Base-by-base conservation (phyloP, 2,797 vertebrate species). In the Thunnus albacares region DNA sequence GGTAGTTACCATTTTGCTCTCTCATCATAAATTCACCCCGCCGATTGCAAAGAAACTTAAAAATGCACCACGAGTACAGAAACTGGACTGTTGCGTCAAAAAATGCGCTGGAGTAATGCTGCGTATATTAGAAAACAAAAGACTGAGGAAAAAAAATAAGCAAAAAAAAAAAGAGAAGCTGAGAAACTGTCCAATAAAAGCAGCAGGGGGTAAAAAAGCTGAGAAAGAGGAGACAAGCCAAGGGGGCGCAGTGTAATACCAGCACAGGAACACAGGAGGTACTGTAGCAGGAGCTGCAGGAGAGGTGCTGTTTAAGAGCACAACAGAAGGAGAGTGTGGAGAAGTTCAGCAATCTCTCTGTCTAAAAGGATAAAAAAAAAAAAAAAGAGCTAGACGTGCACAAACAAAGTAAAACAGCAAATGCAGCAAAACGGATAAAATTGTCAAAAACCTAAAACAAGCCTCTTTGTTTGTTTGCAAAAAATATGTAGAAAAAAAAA, bases 1-100 rank as follows among this genome's bases (percentile, higher is more conserved):
- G 30, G 89, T 97, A 97, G 94, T 97, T 97, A 97, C 97, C 97
- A 97, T 97, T 94, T 94, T 92, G 94, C 92, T 96, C 94, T 96
- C 94, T 96, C 97, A 97, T 96, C 96, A 96, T 97, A 96, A 96
- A 95, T 90, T 93, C 92, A 91, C 89, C 87, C 87, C 82, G 87
- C 84, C 82, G 90, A 90, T 85, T 86, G 89, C 79, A 90, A 91
- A 90, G 79, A 92, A 91, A 88, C 45, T 75, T 83, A 88, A 89
- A 22, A 90, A 90, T 69, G 81, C 85, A 60, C 77, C 84, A 82
- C 82, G 75, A 79, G 82, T 77, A 83, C 43, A 88, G 63, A 75
- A 66, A 81, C 49, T 87, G 83, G 79, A 80, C 72, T 86, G 87
- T 61, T 85, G 78, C 84, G 60, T 86, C 87, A 43, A 90, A 84